Evolutionary conservation across 2,113 vertebrate species (phyloP).

Genomic region (Corythaixoides concolor): DNA sequence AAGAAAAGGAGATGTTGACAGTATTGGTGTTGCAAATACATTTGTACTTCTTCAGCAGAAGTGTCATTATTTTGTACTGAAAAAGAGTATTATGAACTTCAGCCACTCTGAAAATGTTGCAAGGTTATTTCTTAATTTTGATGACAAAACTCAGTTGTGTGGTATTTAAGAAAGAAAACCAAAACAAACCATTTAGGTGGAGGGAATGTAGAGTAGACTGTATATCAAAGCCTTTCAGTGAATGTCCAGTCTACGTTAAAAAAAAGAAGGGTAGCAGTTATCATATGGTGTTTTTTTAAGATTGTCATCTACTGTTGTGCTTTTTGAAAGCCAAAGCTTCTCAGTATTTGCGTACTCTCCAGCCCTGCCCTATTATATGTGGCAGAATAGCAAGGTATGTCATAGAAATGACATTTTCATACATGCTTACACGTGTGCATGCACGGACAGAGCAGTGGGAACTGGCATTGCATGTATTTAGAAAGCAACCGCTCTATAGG

Average conservation of each 20-base stretch:
- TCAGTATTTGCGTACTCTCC: conserved; percentile 62
- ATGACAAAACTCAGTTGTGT: background rate
- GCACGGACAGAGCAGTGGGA: background rate
- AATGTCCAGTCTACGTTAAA: background rate
- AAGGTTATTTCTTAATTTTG: background rate
- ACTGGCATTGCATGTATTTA: background rate
- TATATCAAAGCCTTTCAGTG: background rate
- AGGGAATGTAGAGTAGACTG: background rate
- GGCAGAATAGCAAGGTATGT: conserved; percentile 74
- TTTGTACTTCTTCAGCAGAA: background rate
- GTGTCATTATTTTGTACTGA: background rate
- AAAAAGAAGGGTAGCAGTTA: background rate
- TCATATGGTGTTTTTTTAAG: background rate
- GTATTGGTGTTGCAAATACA: background rate
- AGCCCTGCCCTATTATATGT: conserved; percentile 64
- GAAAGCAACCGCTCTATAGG: background rate
- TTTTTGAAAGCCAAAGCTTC: conserved; percentile 59
- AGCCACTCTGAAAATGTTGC: background rate
- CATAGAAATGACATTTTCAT: background rate
- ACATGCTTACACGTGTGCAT: background rate
- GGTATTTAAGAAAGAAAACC: background rate
- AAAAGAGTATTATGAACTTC: background rate
- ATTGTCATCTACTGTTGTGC: background rate
- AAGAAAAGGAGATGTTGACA: background rate
- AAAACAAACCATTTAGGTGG: background rate